Conservation (phyloP, 2,888 invertebrate species). For the Euproctis similis region DNA sequence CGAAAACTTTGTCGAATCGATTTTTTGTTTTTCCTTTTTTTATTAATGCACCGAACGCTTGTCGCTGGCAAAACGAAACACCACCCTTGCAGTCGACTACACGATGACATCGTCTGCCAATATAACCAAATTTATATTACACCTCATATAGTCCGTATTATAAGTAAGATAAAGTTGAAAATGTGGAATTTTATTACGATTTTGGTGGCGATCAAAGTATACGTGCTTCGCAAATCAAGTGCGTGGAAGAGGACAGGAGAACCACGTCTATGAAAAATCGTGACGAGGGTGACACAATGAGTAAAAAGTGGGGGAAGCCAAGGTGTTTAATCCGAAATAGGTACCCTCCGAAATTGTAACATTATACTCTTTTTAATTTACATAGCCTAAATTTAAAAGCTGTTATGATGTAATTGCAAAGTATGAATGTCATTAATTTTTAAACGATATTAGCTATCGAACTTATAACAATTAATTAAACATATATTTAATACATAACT, state of each 20-base stretch:
- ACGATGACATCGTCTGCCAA: slow-evolving; percentile 44
- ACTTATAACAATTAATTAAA: no score
- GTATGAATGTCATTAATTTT: no score
- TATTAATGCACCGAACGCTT: slow-evolving; percentile 47
- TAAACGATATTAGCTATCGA: no score
- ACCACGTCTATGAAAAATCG: slow-evolving; percentile 68
- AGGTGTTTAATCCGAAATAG: slow-evolving; percentile 65
- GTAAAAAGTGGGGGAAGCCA: slow-evolving; percentile 47
- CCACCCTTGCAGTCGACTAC: slow-evolving; percentile 42
- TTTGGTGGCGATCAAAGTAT: slow-evolving; percentile 30
- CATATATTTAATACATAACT: no score
- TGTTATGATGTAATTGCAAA: no score
- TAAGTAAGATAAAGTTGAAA: slow-evolving; percentile 38
- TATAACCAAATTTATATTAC: slow-evolving; percentile 30
- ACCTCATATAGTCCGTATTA: slow-evolving; percentile 25
- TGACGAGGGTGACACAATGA: slow-evolving; percentile 67
- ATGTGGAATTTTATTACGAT: slow-evolving; percentile 23
- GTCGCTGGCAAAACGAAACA: slow-evolving; percentile 61
- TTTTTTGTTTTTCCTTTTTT: slow-evolving; percentile 56
- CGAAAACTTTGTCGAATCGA: slow-evolving; percentile 45
- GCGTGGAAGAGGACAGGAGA: slow-evolving; percentile 66
- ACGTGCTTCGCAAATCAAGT: slow-evolving; percentile 74
- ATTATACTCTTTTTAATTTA: no score
- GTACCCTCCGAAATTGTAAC: slow-evolving; percentile 34
- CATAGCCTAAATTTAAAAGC: no score